Base-by-base conservation (phyloP, 2,797 vertebrate genomes). In the Odontamblyopus lacepedii region DNA sequence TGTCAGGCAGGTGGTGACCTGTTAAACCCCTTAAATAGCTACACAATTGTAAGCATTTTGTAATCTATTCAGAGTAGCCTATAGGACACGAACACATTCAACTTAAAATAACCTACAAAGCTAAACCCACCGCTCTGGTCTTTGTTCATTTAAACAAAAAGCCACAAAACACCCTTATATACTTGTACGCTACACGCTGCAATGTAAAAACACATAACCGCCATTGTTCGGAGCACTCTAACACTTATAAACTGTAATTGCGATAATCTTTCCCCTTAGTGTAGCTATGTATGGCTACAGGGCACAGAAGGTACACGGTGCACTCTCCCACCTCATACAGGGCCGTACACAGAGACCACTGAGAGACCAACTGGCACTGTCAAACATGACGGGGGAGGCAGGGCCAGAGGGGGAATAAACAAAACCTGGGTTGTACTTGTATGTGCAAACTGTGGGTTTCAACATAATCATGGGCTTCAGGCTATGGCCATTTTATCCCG, bases 331-430 rank as follows among this genome's bases (percentile, higher is more conserved):
- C 77, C 70, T 80, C 83, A 78, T 74, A 81, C 78, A 67, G 80
- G 16, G 77, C 32, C 35, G 63, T 63, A 69, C 80, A 83, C 77
- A 78, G 23, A 75, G 26, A 85, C 76, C 75, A 85, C 83, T 78
- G 85, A 81, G 86, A 84, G 73, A 72, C 84, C 85, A 88, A 88
- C 88, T 78, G 80, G 73, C 55, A 72, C 56, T 32, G 61, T 77
- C 67, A 53, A 64, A 80, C 76, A 71, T 66, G 35, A 8, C 65
- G 18, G 62, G 63, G 60, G 19, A 67, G 66, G 62, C 16, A 7
- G n/a, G 53, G 4, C 63, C 30, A n/a, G 41, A 48, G 11, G n/a
- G 26, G 50, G 73, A 74, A 73, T 57, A 76, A 85, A 75, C 63
- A 72, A 61, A 73, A 75, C 83, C 73, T 26, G 66, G 72, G 38